Evolutionary conservation across 2,888 invertebrate genomes (phyloP), one percentile per base, ranked within the genome.

Genomic region (Crioceris asparagi): DNA sequence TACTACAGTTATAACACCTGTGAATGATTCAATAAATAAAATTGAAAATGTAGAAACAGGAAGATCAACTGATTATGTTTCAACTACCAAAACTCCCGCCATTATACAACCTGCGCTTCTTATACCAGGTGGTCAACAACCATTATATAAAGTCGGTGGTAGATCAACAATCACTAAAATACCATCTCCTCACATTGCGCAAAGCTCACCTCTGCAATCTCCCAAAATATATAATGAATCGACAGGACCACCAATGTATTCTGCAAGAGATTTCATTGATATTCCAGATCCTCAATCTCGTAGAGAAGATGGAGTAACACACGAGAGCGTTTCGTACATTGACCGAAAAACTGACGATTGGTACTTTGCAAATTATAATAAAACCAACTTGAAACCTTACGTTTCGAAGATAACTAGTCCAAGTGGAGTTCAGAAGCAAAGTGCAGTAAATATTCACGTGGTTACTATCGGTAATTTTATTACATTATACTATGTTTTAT

Each of bases 311-410:
- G 45, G 49, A 43, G 45, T 36, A 3, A 32, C 69, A 23, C 17
- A 15, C 4, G 23, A 29, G 3, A 15, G 17, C 12, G 14, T 14
- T 8, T 6, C 14, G 4, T 29, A 23, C 21, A 15, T n/a, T 3
- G 17, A 21, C 15, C 5, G 18, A n/a, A n/a, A 29, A 17, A 27
- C 17, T 10, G 56, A 58, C 65, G 79, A 79, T 50, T 90, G 90
- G 90, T 90, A 90, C 61, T 88, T 83, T 59, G 80, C 79, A 47
- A 86, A 85, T 60, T 88, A 88, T 56, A 83, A 84, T 59, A 77
- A 76, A 53, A 74, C 70, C 3, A 65, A 69, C 46, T 49, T 69
- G 32, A 68, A 70, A 44, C 70, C 72, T 7, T 72, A 60, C 41
- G 49, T 53, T 29, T 50, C 49, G 15, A 43, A 27, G 11, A 27